Evolutionary conservation across 2,888 invertebrate species (phyloP), one percentile per base, ranked within the genome.

Genomic region (Tanypteryx hageni): DNA sequence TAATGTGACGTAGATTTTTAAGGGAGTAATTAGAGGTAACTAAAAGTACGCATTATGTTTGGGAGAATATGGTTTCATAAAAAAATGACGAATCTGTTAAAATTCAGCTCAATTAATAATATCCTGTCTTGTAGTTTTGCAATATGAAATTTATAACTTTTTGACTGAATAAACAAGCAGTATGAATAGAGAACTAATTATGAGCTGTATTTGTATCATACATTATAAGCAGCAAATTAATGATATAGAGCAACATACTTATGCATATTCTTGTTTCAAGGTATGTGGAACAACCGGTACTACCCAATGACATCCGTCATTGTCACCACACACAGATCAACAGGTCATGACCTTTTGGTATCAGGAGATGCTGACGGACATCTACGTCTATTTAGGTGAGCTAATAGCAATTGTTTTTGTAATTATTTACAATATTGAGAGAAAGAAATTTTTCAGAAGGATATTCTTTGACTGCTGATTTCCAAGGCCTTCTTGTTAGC

Each of bases 351-450:
- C 94, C 96, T 98, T 93, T 95, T 99, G 2, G 96, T 98, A 59
- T 97, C 97, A 82, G 99, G 99, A 11, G 98, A 99, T 94, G 97
- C 97, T n/a, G 98, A 98, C 94, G 99, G 99, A 59, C 97, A 98
- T 94, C 95, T 99, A 27, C 96, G 98, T 92, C 95, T 98, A 85
- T 98, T 98, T 95, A 97, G 98, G 96, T 97, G 94, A 94, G 92
- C 64, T 4, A 64, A 64, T n/a, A 18, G n/a, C 16, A 64, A 64
- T 11, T 11, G 11, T n/a, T 18, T n/a, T 64, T 64, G 64, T 7
- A 7, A 64, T 64, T 7, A 11, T 16, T 64, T 18, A 64, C 14
- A 64, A 7, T 7, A 16, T 16, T 18, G 11, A 64, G 18, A 64
- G 11, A 64, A 27, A 11, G 3, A 2, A 22, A 58, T 57, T 93